phyloP scores from a whole-genome alignment of 2,888 invertebrate species.

The Acanthosepion esculentum region DNA sequence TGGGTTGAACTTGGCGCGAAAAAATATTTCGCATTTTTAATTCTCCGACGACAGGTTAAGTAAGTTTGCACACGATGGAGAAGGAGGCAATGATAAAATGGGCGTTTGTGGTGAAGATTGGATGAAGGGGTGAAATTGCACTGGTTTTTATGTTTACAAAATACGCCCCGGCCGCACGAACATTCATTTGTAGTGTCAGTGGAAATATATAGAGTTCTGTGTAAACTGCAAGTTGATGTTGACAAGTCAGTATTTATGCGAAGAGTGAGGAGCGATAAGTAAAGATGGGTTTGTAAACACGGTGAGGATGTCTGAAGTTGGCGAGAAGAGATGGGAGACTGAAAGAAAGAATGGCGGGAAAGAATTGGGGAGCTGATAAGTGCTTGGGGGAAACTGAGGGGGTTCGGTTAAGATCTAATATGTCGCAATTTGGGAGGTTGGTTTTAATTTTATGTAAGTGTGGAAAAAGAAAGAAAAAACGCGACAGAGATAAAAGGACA shows the following conservation, averaged over 20 bases:
- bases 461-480: not conserved
- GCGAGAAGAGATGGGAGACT: not conserved
- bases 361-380: not conserved
- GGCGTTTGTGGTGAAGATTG: not conserved
- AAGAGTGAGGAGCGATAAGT: not conserved
- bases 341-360: not conserved
- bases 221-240: conserved; percentile 33
- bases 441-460: not conserved
- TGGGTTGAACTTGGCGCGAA: not conserved
- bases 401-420: not conserved
- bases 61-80: not conserved
- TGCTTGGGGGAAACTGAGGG: not conserved
- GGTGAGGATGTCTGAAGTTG: not conserved
- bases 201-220: not conserved
- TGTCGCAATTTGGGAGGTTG: not conserved
- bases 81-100: not conserved
- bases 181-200: not conserved
- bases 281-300: conserved; percentile 6
- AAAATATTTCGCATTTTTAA: not conserved
- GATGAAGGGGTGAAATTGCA: not conserved
- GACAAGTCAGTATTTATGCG: not conserved
- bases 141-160: not conserved
- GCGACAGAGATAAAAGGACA: not conserved
- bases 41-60: not conserved
- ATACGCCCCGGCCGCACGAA: conserved; percentile 2